These are phyloP conservation scores for Plecturocebus donacophilus DNA, from an alignment of 2,113 vertebrate species.

Conservation along the genomic window DNA sequence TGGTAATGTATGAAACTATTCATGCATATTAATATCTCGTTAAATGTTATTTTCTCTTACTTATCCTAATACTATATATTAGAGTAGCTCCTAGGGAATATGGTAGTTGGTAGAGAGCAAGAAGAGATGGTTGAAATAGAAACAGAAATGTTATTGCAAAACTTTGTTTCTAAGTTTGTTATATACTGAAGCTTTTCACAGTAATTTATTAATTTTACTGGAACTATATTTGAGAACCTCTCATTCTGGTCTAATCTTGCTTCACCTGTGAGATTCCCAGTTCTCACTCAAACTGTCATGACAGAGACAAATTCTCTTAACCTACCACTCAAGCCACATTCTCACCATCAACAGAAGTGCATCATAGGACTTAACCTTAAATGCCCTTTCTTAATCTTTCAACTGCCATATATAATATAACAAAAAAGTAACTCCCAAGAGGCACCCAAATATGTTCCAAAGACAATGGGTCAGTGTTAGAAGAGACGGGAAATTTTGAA, in stretches of 20 bases:
- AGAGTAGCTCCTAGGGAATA: neutral
- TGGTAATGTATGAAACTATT: neutral
- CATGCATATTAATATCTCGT: neutral
- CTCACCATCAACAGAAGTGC: slow-evolving; percentile 10
- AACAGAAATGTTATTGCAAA: neutral
- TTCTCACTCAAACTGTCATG: neutral
- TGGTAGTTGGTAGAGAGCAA: neutral
- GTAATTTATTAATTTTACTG: neutral
- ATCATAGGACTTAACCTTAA: neutral
- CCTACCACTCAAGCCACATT: neutral
- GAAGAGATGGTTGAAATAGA: neutral
- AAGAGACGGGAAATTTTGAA: slow-evolving; percentile 47
- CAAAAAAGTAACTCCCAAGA: slow-evolving; percentile 12
- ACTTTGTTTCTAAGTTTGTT: neutral
- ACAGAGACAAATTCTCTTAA: slow-evolving; percentile 9
- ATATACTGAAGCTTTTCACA: neutral
- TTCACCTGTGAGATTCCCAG: neutral
- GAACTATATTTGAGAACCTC: neutral
- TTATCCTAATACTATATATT: neutral
- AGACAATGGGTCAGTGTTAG: slow-evolving; percentile 70
- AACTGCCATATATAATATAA: slow-evolving; percentile 11
- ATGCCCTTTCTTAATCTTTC: slow-evolving; percentile 18
- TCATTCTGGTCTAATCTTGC: neutral
- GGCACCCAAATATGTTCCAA: slow-evolving; percentile 18
- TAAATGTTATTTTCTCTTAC: neutral